Conservation (phyloP, 2,888 invertebrate species). For the Campaea margaritaria region DNA sequence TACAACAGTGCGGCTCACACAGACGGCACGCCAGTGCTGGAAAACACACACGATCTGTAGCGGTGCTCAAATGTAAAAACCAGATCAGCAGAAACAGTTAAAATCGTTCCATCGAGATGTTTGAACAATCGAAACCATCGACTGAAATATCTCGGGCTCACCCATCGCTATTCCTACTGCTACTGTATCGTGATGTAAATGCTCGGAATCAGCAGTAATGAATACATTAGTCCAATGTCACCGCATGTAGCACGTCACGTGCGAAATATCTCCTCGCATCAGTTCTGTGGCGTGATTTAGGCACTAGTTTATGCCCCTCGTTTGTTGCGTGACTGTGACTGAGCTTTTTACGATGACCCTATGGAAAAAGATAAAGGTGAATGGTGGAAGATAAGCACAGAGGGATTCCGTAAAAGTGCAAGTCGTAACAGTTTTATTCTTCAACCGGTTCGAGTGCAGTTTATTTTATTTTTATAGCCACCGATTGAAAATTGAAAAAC, state of each 20-base stretch:
- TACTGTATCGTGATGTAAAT: conserved; percentile 25
- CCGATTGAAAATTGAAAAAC: no score
- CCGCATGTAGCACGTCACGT: conserved; percentile 31
- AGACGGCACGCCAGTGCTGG: no score
- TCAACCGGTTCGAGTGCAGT: conserved; percentile 5
- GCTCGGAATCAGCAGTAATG: conserved; percentile 43
- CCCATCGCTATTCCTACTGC: conserved; percentile 2
- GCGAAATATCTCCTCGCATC: conserved; percentile 35
- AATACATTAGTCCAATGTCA: conserved; percentile 41
- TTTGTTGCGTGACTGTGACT: conserved; percentile 40
- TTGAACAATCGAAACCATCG: no score
- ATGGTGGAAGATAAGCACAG: conserved; percentile 19
- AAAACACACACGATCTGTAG: no score
- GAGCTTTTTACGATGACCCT: conserved; percentile 33
- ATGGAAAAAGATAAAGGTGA: conserved; percentile 29
- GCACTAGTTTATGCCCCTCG: conserved; percentile 30
- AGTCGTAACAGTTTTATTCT: conserved; percentile 10
- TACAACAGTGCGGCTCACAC: no score
- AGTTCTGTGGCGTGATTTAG: conserved; percentile 35
- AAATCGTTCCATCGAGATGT: no score
- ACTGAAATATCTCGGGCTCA: no score
- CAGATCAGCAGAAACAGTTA: no score
- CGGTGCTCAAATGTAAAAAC: no score
- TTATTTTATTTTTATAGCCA: background rate
- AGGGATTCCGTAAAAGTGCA: conserved; percentile 14